Base-by-base conservation (phyloP, 2,888 invertebrate species). In the Andrena chrysosceles region DNA sequence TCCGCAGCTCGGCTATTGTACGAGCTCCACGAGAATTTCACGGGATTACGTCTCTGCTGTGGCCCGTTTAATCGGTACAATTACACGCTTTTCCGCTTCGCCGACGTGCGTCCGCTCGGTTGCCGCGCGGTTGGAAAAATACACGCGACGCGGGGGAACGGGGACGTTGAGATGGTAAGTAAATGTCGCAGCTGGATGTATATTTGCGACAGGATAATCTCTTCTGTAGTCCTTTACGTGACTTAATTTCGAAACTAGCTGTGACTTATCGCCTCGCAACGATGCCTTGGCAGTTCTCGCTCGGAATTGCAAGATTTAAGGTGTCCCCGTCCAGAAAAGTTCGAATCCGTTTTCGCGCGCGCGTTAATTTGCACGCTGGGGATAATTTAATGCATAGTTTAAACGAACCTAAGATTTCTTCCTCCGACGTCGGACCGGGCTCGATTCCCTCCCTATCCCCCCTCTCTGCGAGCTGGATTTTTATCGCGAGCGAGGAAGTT, bases 401-500 rank as follows among this genome's bases (percentile, higher is more conserved):
- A 70, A 70, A 59, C 69, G 69, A 59, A 42, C 59, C 20, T n/a
- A n/a, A 35, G 56, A 48, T 42, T 42, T 42, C 35, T 35, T 56
- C 26, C 35, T 26, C 23, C 26, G 23, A 29, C 20, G 13, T 42
- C 42, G 48, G 29, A 29, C 26, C n/a, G 26, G 42, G 42, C 29
- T 29, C 56, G 6, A 20, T 42, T 42, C 13, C 16, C 16, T 1
- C 42, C 1, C 42, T 26, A n/a, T n/a, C 10, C 42, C 13, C 16
- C 1, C 5, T 1, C 1, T 20, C 42, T 8, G 70, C 29, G 35
- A 20, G 66, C 52, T 66, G 76, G 64, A 85, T 81, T 86, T 89
- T 89, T 85, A 86, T 87, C 85, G 76, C 52, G 63, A 63, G 78
- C 63, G 72, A 85, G 69, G 67, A 85, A 88, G 82, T 85, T 85